Conservation (phyloP, 2,888 invertebrate genomes). For the Melanophora roralis region DNA sequence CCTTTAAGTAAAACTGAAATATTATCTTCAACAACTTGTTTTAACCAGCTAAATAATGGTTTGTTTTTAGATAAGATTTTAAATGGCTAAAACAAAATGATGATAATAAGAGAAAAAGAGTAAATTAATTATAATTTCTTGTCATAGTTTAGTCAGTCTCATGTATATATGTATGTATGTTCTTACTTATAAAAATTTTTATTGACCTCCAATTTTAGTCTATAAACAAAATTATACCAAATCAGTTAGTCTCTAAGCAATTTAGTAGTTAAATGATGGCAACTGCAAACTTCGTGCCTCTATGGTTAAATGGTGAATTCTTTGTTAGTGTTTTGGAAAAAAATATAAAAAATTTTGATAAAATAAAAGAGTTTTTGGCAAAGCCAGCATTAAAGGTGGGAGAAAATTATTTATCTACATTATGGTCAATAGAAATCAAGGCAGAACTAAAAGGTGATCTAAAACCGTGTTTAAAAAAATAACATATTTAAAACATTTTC, state of each 20-base stretch:
- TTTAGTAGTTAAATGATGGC: conserved; percentile 12
- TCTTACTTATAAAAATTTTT: conserved; percentile 7
- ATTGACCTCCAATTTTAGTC: conserved; percentile 8
- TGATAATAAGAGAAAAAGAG: not conserved
- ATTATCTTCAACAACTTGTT: too few relatives aligned
- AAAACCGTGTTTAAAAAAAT: not conserved
- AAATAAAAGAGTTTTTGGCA: conserved; percentile 28
- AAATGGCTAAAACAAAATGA: not conserved
- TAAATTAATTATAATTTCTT: not conserved
- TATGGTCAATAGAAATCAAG: conserved; percentile 59
- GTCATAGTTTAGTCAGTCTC: not conserved
- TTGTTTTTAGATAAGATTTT: not conserved
- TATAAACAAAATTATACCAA: not conserved
- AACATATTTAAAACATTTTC: not conserved
- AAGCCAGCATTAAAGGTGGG: conserved; percentile 39
- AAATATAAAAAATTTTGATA: conserved; percentile 26
- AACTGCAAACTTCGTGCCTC: not conserved
- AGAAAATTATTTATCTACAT: conserved; percentile 63
- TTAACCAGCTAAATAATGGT: not conserved
- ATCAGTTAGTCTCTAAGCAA: not conserved
- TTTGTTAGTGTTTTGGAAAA: conserved; percentile 48
- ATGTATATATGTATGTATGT: not conserved
- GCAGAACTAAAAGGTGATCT: conserved; percentile 56
- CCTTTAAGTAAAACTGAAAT: too few relatives aligned
- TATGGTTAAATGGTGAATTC: conserved; percentile 49